phyloP scores from a whole-genome alignment of 2,888 invertebrate genomes.

The Celastrina argiolus region DNA sequence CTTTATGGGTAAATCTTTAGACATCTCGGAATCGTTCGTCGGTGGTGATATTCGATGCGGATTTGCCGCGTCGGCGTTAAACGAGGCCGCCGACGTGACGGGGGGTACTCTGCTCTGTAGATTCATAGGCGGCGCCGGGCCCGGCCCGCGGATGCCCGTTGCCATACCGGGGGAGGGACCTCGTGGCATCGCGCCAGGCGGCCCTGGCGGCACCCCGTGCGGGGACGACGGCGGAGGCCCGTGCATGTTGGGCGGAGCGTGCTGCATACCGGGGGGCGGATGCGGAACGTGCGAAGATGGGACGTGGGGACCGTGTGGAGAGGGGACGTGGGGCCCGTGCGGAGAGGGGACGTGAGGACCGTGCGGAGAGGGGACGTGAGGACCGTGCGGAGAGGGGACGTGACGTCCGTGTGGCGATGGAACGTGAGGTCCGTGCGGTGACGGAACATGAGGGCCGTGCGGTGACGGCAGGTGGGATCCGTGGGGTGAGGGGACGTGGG shows the following conservation, averaged over 20 bases:
- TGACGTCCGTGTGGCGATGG: constrained; percentile 28
- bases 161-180: constrained; percentile 28
- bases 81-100: constrained; percentile 24
- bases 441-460: constrained; percentile 23
- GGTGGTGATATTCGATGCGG: constrained; percentile 27
- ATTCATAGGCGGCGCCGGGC: constrained; percentile 29
- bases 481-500: constrained; percentile 10
- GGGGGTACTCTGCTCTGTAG: constrained; percentile 9
- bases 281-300: background rate
- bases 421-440: constrained; percentile 22
- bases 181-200: constrained; percentile 25
- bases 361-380: constrained; percentile 3
- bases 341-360: background rate
- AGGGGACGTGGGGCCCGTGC: constrained; percentile 27
- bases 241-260: constrained; percentile 19
- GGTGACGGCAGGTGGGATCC: constrained; percentile 30
- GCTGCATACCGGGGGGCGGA: background rate
- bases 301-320: constrained; percentile 27
- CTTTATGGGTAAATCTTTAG: constrained; percentile 47
- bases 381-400: constrained; percentile 27
- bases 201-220: constrained; percentile 25
- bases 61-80: constrained; percentile 26
- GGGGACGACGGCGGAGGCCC: constrained; percentile 26
- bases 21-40: constrained; percentile 28
- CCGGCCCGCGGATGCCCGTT: constrained; percentile 26